Conservation (phyloP, 2,797 vertebrate species). For the Cygnus olor region DNA sequence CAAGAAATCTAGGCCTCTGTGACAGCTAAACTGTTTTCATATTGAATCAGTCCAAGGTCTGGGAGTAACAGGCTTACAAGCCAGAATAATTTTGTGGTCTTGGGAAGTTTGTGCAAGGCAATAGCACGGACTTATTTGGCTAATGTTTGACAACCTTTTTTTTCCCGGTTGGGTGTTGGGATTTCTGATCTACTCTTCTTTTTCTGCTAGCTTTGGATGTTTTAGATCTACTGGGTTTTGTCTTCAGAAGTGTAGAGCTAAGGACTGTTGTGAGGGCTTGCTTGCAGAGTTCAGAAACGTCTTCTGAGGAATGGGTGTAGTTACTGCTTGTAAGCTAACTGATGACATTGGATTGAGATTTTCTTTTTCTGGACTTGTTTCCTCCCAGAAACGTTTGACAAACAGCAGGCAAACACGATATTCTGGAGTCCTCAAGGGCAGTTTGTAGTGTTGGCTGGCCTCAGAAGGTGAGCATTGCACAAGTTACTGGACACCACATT, state of each 20-base stretch:
- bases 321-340: background rate
- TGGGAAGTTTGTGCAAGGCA: background rate
- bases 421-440: conserved; percentile 99
- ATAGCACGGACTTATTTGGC: background rate
- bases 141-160: background rate
- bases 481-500: background rate
- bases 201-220: background rate
- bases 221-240: background rate
- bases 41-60: background rate
- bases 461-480: conserved; percentile 87
- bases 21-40: background rate
- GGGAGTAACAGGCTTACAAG: background rate
- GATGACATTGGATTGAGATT: background rate
- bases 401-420: conserved; percentile 99
- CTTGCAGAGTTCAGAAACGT: background rate
- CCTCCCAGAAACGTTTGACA: conserved; percentile 92
- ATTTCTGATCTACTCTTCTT: background rate
- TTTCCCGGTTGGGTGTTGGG: background rate
- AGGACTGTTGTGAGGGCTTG: background rate
- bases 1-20: background rate
- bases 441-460: conserved; percentile 94
- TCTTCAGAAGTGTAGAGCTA: background rate
- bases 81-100: background rate
- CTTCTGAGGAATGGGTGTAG: background rate
- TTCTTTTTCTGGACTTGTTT: background rate